A percentile compares a stretch with the other conserved stretches of the same genome.
phyloP scores from a whole-genome alignment of 2,888 invertebrate genomes.

The Drosophila emarginata region DNA sequence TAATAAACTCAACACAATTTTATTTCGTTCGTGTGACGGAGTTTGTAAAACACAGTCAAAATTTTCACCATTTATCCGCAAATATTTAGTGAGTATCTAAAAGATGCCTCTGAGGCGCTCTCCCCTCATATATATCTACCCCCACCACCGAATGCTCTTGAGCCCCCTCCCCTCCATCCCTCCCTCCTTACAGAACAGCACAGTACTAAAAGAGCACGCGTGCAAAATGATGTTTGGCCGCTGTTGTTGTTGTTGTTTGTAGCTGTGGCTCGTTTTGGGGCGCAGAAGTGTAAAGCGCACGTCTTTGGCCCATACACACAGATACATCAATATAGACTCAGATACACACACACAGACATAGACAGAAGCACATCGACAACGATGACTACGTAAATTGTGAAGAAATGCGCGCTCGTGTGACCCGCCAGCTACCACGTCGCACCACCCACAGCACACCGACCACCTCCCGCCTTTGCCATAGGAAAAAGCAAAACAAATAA shows the following conservation, averaged over 20 bases:
- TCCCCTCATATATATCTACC: slow-evolving; percentile 15
- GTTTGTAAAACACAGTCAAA: slow-evolving; percentile 71
- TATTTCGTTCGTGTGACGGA: slow-evolving; percentile 44
- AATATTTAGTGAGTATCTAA: slow-evolving; percentile 80
- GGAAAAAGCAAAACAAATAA: slow-evolving; percentile 67
- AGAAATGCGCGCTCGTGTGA: slow-evolving; percentile 77
- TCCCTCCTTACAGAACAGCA: slow-evolving; percentile 55
- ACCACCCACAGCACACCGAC: slow-evolving; percentile 18
- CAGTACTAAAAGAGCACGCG: slow-evolving; percentile 72
- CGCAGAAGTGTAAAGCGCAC: slow-evolving; percentile 62
- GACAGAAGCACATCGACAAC: slow-evolving; percentile 42
- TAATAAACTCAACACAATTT: slow-evolving; percentile 7
- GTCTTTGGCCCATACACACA: slow-evolving; percentile 60
- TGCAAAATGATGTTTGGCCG: slow-evolving; percentile 69
- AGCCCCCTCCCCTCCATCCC: slow-evolving; percentile 18
- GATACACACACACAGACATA: slow-evolving; percentile 28
- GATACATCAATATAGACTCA: slow-evolving; percentile 69
- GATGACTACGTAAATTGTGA: slow-evolving; percentile 70
- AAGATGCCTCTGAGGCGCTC: slow-evolving; percentile 54
- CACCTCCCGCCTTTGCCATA: slow-evolving; percentile 9
- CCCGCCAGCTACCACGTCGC: slow-evolving; percentile 53
- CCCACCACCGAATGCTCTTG: slow-evolving; percentile 9
- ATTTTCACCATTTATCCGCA: slow-evolving; percentile 81
- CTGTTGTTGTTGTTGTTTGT: slow-evolving; percentile 35
- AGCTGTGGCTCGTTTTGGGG: slow-evolving; percentile 40